Base-by-base conservation (phyloP, 2,113 vertebrate species). In the Oryzias melastigma region DNA sequence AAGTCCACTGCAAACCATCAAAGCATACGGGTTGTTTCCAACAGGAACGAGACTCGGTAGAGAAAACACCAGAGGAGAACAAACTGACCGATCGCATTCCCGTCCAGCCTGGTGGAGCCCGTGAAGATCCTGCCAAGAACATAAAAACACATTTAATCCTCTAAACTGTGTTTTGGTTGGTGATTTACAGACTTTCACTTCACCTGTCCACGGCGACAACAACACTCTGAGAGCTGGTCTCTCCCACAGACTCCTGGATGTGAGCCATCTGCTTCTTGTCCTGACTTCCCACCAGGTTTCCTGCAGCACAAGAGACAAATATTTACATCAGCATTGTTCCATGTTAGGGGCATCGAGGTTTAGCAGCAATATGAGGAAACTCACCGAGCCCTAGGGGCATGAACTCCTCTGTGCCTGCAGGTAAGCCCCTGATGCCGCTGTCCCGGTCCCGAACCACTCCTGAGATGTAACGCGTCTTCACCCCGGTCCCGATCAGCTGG, bases 181-280 rank as follows among this genome's bases (percentile, higher is more conserved):
- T 14, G 35, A 29, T 22, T 0, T 17, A 10, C 5, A 18, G 42
- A 10, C 19, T 54, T 18, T 35, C 15, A 19, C 40, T 52, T 86
- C 86, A 98, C 97, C 97, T 93, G 90, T 99, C 97, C 2, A 99
- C 97, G 47, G 97, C 97, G 3, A 99, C 97, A 8, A 99, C 96
- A 24, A 98, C 97, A 16, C 97, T 99, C 90, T 99, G 96, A 0
- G 97, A 99, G 78, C 97, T 99, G 78, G 97, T 99, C 85, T 99
- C 97, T 56, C 96, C 97, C 10, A 98, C 96, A 0, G 97, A 99
- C 80, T 99, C 97, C 81, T 98, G 97, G 83, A 99, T 92, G 79
- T 95, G 96, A 43, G 94, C 95, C 91, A 98, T 98, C 59, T 99
- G 95, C 63, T 93, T 92, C 78, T 87, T 95, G 80, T 99, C 97